phyloP scores from a whole-genome alignment of 2,113 vertebrate genomes.

The Trochalopteron elliotii region DNA sequence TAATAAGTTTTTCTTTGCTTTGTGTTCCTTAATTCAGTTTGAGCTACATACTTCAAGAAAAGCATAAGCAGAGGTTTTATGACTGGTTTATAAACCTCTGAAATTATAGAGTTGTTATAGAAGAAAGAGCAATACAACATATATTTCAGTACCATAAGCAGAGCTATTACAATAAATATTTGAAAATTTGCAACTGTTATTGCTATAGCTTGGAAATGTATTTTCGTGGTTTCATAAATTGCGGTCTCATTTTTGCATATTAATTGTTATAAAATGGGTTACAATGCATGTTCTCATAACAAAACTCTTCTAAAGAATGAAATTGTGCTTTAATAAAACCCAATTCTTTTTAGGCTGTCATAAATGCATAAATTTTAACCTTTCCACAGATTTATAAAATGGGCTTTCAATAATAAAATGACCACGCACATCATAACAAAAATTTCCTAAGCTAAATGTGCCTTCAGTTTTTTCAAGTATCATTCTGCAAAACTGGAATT shows the following conservation, averaged over 20 bases:
- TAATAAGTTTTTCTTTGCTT: not conserved
- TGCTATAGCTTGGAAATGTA: not conserved
- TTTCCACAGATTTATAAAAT: not conserved
- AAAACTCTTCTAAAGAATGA: not conserved
- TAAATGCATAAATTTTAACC: not conserved
- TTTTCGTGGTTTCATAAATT: not conserved
- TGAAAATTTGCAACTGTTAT: not conserved
- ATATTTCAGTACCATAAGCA: not conserved
- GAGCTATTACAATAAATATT: not conserved
- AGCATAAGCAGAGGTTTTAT: not conserved
- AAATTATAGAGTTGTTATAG: not conserved
- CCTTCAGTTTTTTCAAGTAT: not conserved
- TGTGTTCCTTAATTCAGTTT: not conserved
- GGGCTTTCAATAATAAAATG: not conserved
- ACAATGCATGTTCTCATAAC: not conserved
- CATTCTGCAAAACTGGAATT: not conserved
- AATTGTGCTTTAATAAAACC: not conserved
- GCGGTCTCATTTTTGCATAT: not conserved
- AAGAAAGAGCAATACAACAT: not conserved
- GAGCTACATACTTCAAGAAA: not conserved
- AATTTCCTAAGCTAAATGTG: not conserved
- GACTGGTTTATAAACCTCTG: not conserved
- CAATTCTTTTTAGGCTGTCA: not conserved
- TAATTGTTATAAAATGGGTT: not conserved
- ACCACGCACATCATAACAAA: accelerated